These are phyloP conservation scores for Squalus acanthias DNA, from an alignment of 2,797 vertebrate genomes.

Conservation along the genomic window DNA sequence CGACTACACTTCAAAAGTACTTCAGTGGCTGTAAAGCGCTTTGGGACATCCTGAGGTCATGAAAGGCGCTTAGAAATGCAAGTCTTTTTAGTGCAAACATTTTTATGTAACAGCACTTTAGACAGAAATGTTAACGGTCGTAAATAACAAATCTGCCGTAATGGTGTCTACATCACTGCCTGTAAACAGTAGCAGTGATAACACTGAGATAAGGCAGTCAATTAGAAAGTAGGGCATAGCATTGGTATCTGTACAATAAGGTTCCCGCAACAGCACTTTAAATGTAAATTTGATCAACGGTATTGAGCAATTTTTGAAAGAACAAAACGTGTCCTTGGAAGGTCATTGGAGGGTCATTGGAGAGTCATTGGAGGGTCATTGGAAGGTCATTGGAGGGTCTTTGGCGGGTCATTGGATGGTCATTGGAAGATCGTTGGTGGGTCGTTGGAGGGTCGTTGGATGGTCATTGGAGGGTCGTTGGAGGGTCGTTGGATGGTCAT, in stretches of 20 bases:
- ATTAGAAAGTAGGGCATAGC: not conserved
- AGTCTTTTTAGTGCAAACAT: not conserved
- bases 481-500: too few relatives aligned
- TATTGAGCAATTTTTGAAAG: not conserved
- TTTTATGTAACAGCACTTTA: not conserved
- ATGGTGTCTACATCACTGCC: not conserved
- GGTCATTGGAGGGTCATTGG: not conserved
- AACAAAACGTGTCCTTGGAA: not conserved
- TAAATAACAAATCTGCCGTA: not conserved
- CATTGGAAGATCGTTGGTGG: too few relatives aligned
- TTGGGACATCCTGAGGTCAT: not conserved
- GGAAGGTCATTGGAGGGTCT: too few relatives aligned
- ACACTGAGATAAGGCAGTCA: not conserved
- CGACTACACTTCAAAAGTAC: not conserved
- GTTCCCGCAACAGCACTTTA: not conserved
- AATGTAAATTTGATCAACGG: not conserved
- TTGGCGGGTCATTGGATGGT: too few relatives aligned
- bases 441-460: too few relatives aligned
- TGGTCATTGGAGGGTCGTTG: too few relatives aligned
- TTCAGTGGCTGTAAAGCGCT: not conserved
- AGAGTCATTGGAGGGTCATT: too few relatives aligned
- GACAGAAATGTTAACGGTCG: not conserved
- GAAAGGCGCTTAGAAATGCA: not conserved
- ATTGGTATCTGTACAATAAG: not conserved
- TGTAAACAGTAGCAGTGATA: not conserved